A percentile compares a stretch with the other conserved stretches of the same genome.
These are phyloP conservation scores for Himalopsyche kuldschensis DNA, from an alignment of 2,888 invertebrate genomes.

Conservation along the genomic window DNA sequence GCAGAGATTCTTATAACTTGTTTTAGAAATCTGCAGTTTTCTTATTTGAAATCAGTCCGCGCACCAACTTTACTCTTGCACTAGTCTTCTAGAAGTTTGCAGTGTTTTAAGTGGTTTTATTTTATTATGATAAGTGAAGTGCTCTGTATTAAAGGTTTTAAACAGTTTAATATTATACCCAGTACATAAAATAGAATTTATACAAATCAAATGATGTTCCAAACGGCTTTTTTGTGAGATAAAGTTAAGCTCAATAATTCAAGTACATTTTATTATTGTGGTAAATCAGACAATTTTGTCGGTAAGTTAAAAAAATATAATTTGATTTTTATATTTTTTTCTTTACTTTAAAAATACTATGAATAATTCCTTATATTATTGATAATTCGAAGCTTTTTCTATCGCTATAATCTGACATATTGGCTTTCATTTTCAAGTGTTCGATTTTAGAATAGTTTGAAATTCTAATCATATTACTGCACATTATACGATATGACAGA, in stretches of 20 bases:
- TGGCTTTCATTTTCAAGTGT: too few relatives aligned
- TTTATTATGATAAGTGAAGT: neutral
- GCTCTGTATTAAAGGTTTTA: neutral
- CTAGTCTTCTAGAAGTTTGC: neutral
- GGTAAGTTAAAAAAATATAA: neutral
- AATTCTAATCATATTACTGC: too few relatives aligned
- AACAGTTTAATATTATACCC: neutral
- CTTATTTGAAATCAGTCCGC: neutral
- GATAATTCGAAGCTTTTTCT: too few relatives aligned
- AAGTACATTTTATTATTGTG: neutral
- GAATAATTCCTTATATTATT: too few relatives aligned
- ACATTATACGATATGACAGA: too few relatives aligned
- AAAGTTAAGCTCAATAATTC: neutral
- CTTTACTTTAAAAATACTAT: too few relatives aligned
- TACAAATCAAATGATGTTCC: neutral
- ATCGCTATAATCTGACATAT: too few relatives aligned
- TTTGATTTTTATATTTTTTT: too few relatives aligned
- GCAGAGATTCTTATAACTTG: neutral
- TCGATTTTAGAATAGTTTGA: too few relatives aligned
- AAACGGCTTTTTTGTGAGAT: neutral
- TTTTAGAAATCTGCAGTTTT: neutral
- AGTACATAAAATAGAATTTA: neutral
- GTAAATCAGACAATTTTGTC: neutral
- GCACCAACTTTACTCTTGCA: neutral
- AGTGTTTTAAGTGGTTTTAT: neutral